A percentile compares a stretch with the other conserved stretches of the same genome.
phyloP scores from a whole-genome alignment of 2,888 invertebrate species.

The Monochamus alternatus region DNA sequence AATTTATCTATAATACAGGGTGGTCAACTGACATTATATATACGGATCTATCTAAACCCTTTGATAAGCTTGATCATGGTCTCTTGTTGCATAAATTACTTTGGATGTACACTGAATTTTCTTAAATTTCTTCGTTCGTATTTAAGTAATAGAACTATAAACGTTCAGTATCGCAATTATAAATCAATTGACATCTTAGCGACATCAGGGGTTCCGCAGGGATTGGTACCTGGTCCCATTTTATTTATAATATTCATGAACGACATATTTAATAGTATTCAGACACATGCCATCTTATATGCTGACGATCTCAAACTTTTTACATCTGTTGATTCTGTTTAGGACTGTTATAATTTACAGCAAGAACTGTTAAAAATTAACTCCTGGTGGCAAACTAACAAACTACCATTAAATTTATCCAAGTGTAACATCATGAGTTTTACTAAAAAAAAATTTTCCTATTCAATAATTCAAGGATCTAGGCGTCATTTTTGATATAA shows the following conservation, averaged over 20 bases:
- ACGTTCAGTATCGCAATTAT: constrained; percentile 10
- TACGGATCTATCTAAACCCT: neutral
- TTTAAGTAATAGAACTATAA: neutral
- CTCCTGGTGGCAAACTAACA: constrained; percentile 28
- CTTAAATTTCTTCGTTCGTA: constrained; percentile 24
- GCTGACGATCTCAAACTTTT: constrained; percentile 37
- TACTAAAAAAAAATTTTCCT: constrained; percentile 5
- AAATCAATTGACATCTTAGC: neutral
- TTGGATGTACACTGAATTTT: constrained; percentile 24
- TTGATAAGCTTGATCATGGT: neutral
- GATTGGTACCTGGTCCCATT: constrained; percentile 27
- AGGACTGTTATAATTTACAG: constrained; percentile 2
- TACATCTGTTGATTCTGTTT: neutral
- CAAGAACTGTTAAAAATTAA: constrained; percentile 8
- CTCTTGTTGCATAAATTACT: neutral
- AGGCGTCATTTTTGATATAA: constrained; percentile 31
- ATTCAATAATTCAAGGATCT: constrained; percentile 21
- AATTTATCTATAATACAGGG: neutral
- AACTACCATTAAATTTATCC: constrained; percentile 29
- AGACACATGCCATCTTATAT: constrained; percentile 16
- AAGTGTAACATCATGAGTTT: constrained; percentile 38
- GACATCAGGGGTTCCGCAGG: constrained; percentile 36
- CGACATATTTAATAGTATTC: constrained; percentile 12
- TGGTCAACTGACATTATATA: neutral
- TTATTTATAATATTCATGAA: constrained; percentile 34